A percentile compares a stretch with the other conserved stretches of the same genome.
Evolutionary conservation across 2,888 invertebrate genomes (phyloP).

Genomic region (Cylloceria caligata): DNA sequence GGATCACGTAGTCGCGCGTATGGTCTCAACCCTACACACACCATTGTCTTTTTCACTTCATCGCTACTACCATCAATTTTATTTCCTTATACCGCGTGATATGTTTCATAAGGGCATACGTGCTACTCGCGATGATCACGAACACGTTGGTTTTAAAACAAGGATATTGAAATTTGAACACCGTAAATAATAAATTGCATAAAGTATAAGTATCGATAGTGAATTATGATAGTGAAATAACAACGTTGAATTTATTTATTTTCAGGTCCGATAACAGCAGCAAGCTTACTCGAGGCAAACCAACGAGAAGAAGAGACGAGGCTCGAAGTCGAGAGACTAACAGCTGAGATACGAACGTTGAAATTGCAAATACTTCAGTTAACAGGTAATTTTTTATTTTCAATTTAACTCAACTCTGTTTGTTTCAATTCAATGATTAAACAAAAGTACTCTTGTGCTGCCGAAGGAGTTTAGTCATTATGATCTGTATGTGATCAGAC

Average conservation of each 20-base stretch:
- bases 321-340: conserved; percentile 87
- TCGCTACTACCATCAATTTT: not conserved
- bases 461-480: not conserved
- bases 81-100: conserved; percentile 36
- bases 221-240: not conserved
- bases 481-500: too few relatives aligned
- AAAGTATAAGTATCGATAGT: conserved; percentile 28
- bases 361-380: conserved; percentile 87
- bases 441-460: not conserved
- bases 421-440: not conserved
- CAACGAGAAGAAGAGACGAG: conserved; percentile 88
- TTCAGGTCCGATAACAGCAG: conserved; percentile 80
- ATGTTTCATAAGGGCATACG: conserved; percentile 58
- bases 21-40: conserved; percentile 28
- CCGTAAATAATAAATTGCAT: conserved; percentile 66
- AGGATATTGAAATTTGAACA: conserved; percentile 60
- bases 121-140: conserved; percentile 24
- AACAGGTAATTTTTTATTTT: conserved; percentile 83
- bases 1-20: conserved; percentile 61
- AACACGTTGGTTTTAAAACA: conserved; percentile 64
- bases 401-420: not conserved
- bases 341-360: conserved; percentile 87
- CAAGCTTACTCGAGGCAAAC: conserved; percentile 85
- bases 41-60: conserved; percentile 37
- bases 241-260: conserved; percentile 6